phyloP scores from a whole-genome alignment of 1,140 invertebrate species.

The Calephelis virginiensis region DNA sequence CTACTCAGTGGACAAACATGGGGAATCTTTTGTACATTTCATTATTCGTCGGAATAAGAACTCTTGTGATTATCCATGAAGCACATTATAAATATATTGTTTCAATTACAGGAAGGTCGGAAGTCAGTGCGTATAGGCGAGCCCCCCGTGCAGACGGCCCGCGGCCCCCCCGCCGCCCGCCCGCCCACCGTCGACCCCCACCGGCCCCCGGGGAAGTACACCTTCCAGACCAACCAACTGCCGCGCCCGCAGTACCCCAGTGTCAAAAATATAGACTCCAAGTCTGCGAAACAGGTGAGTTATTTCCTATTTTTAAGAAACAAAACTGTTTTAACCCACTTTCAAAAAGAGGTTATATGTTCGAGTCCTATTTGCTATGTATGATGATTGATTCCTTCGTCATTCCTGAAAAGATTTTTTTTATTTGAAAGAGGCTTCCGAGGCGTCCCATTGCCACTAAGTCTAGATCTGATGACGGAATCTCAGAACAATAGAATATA shows the following conservation, averaged over 20 bases:
- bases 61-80: background rate
- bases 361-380: no score
- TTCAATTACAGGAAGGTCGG: slow-evolving; percentile 41
- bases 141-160: slow-evolving; percentile 26
- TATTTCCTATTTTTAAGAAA: slow-evolving; percentile 3
- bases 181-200: slow-evolving; percentile 37
- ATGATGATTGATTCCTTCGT: no score
- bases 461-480: no score
- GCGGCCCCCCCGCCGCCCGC: slow-evolving; percentile 38
- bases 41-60: background rate
- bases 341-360: no score
- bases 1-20: no score
- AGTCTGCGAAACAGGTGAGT: slow-evolving; percentile 84
- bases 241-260: slow-evolving; percentile 86
- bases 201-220: slow-evolving; percentile 81
- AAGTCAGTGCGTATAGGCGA: slow-evolving; percentile 30
- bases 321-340: background rate
- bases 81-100: background rate
- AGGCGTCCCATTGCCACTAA: no score
- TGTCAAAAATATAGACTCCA: slow-evolving; percentile 81
- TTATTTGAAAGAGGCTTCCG: no score
- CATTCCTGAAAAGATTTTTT: no score
- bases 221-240: slow-evolving; percentile 85
- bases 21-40: background rate
- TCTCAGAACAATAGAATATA: no score